A percentile compares a stretch with the other conserved stretches of the same genome.
Evolutionary conservation across 2,113 vertebrate genomes (phyloP).

Genomic region (Conger conger): DNA sequence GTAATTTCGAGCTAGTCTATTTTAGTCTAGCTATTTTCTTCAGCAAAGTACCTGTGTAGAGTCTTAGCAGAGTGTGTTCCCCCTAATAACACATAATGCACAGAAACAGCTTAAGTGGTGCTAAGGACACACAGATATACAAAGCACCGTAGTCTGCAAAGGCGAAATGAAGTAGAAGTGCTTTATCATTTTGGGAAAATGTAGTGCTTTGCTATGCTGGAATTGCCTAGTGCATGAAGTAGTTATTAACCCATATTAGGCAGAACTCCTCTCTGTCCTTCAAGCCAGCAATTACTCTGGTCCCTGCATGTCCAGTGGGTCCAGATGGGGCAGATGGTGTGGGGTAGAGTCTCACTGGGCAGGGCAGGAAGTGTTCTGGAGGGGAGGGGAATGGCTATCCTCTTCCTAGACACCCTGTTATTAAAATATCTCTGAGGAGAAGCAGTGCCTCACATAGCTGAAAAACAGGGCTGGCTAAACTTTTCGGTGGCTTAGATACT

Average conservation of each 20-base stretch:
- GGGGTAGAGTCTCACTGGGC: background rate
- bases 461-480: background rate
- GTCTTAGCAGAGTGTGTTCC: background rate
- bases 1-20: background rate
- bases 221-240: background rate
- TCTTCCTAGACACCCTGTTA: conserved; percentile 3
- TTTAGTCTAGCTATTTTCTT: background rate
- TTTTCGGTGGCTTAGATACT: background rate
- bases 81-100: conserved; percentile 9
- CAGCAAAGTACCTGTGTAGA: background rate
- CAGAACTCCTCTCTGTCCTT: background rate
- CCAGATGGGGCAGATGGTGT: background rate
- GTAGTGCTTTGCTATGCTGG: background rate
- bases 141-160: background rate
- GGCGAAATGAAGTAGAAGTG: background rate
- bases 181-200: background rate
- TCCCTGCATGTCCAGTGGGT: background rate
- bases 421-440: conserved; percentile 21
- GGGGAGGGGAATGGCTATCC: background rate
- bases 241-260: background rate
- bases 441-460: background rate
- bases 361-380: background rate
- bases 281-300: background rate
- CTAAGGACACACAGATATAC: background rate
- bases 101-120: background rate